Evolutionary conservation across 2,888 invertebrate species (phyloP), one percentile per base, ranked within the genome.

Genomic region (Actias luna): DNA sequence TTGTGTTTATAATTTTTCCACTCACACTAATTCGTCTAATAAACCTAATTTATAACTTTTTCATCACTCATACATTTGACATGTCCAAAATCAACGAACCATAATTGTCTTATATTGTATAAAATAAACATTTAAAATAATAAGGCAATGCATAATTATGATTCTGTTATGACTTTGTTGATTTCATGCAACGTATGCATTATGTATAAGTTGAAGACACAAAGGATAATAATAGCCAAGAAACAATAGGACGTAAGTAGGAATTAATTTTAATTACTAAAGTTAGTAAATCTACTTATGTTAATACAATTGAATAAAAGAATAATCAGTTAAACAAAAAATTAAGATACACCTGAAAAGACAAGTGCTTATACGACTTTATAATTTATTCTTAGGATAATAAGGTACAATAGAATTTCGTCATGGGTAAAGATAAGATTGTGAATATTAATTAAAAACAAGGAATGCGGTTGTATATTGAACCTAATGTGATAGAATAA

Each of bases 401-500:
- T 68, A 67, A 62, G 36, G 61, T 58, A 25, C 50, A 55, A 62
- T 63, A 64, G 39, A 62, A 58, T 59, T 63, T 65, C 64, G 39
- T 33, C 31, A 65, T 50, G 59, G 35, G 63, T 36, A 63, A 55
- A 55, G 16, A 16, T 22, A 36, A 42, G 22, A 22, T 39, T 69
- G 59, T 63, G 10, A 29, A 31, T 18, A 50, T 36, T 36, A 39
- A 57, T 46, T 31, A 39, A 60, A 46, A 46, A 33, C 25, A 58
- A 27, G 31, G 46, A 58, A 62, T 16, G 39, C n/a, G 35, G 50
- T 63, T 35, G 52, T 14, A 61, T 61, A 80, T 72, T 73, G 60
- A 73, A 75, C 74, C 66, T 69, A 73, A 75, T 69, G 65, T 64
- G 64, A 67, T 69, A 63, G 73, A 69, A 75, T 76, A 77, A 77